Conservation (phyloP, 92 coral and sea anemone species). For the Isaurus tuberculatus region DNA sequence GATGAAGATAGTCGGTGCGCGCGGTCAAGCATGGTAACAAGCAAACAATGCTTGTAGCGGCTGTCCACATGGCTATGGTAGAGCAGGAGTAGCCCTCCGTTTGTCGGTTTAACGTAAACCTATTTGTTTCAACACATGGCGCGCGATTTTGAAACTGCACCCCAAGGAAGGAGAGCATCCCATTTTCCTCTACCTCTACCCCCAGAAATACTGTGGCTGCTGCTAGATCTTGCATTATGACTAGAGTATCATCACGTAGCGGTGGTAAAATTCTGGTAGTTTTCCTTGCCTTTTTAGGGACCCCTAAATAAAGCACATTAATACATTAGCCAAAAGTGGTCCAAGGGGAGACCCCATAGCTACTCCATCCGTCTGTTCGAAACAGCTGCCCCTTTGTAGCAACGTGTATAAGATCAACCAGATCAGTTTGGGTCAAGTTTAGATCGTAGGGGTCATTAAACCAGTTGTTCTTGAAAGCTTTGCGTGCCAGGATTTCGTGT, state of each 20-base stretch:
- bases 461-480: not conserved
- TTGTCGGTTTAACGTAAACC: slow-evolving; percentile 39
- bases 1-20: slow-evolving; percentile 46
- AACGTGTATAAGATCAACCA: slow-evolving; percentile 28
- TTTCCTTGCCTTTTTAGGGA: no score
- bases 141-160: slow-evolving; percentile 35
- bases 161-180: slow-evolving; percentile 16
- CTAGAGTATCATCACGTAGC: no score
- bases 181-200: slow-evolving; percentile 8
- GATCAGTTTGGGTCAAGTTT: not conserved
- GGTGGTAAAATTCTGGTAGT: no score
- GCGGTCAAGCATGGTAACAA: slow-evolving; percentile 59
- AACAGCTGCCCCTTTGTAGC: not conserved
- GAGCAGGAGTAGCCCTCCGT: slow-evolving; percentile 3
- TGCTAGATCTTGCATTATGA: not conserved
- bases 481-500: not conserved
- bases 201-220: not conserved
- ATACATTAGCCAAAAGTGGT: no score
- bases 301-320: no score
- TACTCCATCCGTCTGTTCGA: no score
- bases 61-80: slow-evolving; percentile 26
- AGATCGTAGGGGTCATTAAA: no score
- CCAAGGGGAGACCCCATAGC: no score
- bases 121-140: slow-evolving; percentile 47
- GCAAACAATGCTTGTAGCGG: slow-evolving; percentile 41